Base-by-base conservation (phyloP, 2,113 vertebrate genomes). In the Pogonocichla stellata region DNA sequence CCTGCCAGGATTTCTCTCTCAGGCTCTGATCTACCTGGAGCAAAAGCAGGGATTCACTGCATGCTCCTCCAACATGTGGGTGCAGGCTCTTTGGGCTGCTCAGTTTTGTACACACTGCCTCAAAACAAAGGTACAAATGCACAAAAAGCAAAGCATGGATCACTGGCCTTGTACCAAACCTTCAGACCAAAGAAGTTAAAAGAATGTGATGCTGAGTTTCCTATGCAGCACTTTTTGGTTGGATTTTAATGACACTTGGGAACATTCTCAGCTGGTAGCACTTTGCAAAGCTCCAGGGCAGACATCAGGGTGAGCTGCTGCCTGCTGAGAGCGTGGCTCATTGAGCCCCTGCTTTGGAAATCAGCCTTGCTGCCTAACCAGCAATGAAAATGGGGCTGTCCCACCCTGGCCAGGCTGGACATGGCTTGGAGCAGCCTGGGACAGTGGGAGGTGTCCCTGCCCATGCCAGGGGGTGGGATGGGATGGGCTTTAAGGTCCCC, bases 261-360 rank as follows among this genome's bases (percentile, higher is more conserved):
- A 93, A 90, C 73, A 56, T 28, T 86, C 70, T 86, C 90, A 48
- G 85, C 48, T 70, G 58, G 87, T 80, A 23, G 19, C 74, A 51
- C 79, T 92, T 90, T 66, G 92, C 67, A 86, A 73, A 91, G 90
- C 90, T 91, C 42, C 79, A 78, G 79, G 84, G 90, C 85, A 92
- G 62, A 80, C 54, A 73, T 70, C 62, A 58, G 74, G 75, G 73
- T 47, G 53, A 71, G 75, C 67, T 88, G 79, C 71, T 92, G 75
- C 90, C 93, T 95, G 90, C 95, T 90, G 87, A 85, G 70, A 91
- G 71, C 1, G 15, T 66, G 87, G 34, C 51, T 91, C 43, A 42
- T 11, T 67, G 66, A 50, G 85, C 19, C 31, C 47, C 47, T 26
- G 64, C 79, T 77, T 62, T 28, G 64, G 40, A 70, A 75, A 53